These are phyloP conservation scores for Microctonus hyperodae DNA, from an alignment of 2,888 invertebrate genomes.

Conservation along the genomic window DNA sequence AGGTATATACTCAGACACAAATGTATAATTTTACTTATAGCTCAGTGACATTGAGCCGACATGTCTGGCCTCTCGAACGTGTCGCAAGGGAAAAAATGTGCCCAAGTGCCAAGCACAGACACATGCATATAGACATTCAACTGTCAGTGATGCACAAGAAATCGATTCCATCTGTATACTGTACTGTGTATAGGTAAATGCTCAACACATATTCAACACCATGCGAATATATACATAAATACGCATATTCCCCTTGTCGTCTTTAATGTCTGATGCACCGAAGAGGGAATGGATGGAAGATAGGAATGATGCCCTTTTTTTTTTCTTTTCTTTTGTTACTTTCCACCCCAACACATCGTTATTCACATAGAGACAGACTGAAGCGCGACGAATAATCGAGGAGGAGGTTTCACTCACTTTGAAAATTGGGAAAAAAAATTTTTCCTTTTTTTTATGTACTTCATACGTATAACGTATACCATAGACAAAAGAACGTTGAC, in stretches of 20 bases:
- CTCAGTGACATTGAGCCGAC: no score
- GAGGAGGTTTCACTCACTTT: not conserved
- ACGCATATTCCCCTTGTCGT: not conserved
- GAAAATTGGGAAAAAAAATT: not conserved
- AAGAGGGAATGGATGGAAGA: not conserved
- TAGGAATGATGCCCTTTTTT: conserved; percentile 35
- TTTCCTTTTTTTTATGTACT: not conserved
- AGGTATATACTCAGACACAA: no score
- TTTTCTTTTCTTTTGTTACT: not conserved
- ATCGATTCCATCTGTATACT: conserved; percentile 50
- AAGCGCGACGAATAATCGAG: conserved; percentile 11
- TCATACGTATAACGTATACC: not conserved
- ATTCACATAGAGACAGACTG: conserved; percentile 15
- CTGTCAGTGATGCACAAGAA: conserved; percentile 33
- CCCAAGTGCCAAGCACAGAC: conserved; percentile 20
- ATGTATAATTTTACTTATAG: no score
- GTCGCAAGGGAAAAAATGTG: conserved; percentile 28
- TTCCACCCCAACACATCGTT: not conserved
- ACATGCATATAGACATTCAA: conserved; percentile 36
- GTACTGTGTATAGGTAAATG: conserved; percentile 10
- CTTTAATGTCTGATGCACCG: not conserved
- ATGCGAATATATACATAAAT: not conserved
- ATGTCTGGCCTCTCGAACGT: not conserved
- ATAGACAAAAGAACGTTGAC: not conserved
- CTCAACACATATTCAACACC: not conserved